Evolutionary conservation across 2,113 vertebrate genomes (phyloP).

Genomic region (Poeciliopsis prolifica): DNA sequence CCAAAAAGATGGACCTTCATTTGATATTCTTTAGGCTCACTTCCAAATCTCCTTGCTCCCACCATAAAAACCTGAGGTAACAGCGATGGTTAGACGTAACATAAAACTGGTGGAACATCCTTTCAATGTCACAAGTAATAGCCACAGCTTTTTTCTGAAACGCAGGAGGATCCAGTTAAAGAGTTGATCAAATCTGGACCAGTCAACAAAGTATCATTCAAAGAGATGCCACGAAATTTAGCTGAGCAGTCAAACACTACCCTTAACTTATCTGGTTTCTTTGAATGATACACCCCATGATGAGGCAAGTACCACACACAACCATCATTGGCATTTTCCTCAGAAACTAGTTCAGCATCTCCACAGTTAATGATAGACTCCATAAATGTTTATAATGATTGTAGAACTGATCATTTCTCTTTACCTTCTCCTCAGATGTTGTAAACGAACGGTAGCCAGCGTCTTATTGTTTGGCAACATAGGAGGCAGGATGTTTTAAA

Average conservation of each 20-base stretch:
- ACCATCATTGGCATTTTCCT: not conserved
- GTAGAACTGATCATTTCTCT: not conserved
- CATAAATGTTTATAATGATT: slow-evolving; percentile 15
- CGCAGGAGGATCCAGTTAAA: not conserved
- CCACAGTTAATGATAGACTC: not conserved
- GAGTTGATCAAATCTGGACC: not conserved
- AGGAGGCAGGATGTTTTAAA: too few relatives aligned
- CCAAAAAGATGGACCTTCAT: not conserved
- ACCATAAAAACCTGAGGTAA: not conserved
- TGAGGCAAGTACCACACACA: not conserved
- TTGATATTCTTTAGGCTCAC: not conserved
- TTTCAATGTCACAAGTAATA: not conserved
- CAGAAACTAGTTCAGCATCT: slow-evolving; percentile 14
- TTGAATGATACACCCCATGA: not conserved
- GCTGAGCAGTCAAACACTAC: not conserved
- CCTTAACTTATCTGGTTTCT: not conserved
- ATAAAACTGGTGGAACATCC: not conserved
- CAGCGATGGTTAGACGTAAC: not conserved
- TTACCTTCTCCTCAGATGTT: too few relatives aligned
- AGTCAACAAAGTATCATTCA: not conserved
- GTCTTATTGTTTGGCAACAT: too few relatives aligned
- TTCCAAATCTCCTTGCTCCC: not conserved
- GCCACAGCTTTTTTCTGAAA: not conserved
- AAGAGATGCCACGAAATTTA: not conserved
- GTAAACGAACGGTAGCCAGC: too few relatives aligned